These are phyloP conservation scores for Globodera ellingtonae DNA, from an alignment of 1,140 invertebrate species.

Conservation along the genomic window DNA sequence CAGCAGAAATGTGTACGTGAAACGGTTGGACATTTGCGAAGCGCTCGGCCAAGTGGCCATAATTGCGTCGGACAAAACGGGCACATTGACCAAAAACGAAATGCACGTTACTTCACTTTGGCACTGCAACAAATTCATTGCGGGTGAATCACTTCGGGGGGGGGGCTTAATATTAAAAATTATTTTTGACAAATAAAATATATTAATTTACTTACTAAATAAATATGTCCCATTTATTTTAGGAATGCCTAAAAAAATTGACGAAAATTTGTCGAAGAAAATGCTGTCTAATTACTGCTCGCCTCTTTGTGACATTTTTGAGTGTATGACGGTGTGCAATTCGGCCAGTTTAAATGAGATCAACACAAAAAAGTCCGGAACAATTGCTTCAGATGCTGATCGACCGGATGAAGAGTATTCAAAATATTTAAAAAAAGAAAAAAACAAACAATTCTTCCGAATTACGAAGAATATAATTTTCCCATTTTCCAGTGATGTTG, in stretches of 20 bases:
- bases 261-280: background rate
- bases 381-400: background rate
- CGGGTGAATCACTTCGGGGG: conserved; percentile 34
- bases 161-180: background rate
- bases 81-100: conserved; percentile 96
- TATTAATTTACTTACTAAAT: background rate
- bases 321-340: conserved; percentile 37
- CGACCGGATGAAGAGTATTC: conserved; percentile 17
- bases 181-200: background rate
- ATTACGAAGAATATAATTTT: conserved; percentile 1
- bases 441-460: background rate
- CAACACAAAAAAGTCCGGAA: background rate
- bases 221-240: background rate
- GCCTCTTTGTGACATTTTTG: conserved; percentile 26
- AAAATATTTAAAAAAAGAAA: conserved; percentile 2
- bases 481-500: conserved; percentile 13
- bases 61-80: conserved; percentile 98
- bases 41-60: conserved; percentile 66
- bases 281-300: conserved; percentile 13
- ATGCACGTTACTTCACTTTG: conserved; percentile 80
- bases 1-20: conserved; percentile 92
- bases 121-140: conserved; percentile 56
- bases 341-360: conserved; percentile 15
- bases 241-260: background rate
- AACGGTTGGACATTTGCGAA: conserved; percentile 83